These are phyloP conservation scores for Dastarcus helophoroides DNA, from an alignment of 2,888 invertebrate species.

Conservation along the genomic window DNA sequence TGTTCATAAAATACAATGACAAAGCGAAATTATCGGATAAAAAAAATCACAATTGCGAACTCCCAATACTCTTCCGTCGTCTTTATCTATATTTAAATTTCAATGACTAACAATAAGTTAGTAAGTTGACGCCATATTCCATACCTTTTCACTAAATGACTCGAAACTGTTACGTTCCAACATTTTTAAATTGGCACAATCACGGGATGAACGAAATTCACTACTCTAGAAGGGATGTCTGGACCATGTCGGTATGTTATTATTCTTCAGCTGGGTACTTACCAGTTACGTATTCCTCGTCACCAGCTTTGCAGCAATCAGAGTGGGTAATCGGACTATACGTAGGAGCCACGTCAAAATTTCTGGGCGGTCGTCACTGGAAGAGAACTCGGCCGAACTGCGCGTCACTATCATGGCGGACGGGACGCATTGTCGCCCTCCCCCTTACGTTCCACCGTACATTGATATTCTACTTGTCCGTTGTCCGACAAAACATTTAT, in stretches of 20 bases:
- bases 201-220: slow-evolving; percentile 19
- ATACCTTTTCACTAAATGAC: slow-evolving; percentile 34
- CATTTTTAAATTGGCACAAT: slow-evolving; percentile 39
- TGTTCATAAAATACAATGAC: too few relatives aligned
- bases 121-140: slow-evolving; percentile 43
- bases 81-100: too few relatives aligned
- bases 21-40: too few relatives aligned
- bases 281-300: slow-evolving; percentile 93
- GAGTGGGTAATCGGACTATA: slow-evolving; percentile 87
- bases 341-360: slow-evolving; percentile 89
- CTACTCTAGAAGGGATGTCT: slow-evolving; percentile 29
- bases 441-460: slow-evolving; percentile 6
- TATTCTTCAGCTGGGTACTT: slow-evolving; percentile 61
- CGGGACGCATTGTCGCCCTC: slow-evolving; percentile 35
- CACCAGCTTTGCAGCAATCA: slow-evolving; percentile 87
- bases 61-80: too few relatives aligned
- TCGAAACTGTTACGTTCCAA: too few relatives aligned
- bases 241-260: slow-evolving; percentile 46
- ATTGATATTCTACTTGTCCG: slow-evolving; percentile 1
- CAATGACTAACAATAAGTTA: too few relatives aligned
- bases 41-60: too few relatives aligned
- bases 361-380: slow-evolving; percentile 76
- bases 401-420: slow-evolving; percentile 69
- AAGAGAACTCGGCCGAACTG: slow-evolving; percentile 61
- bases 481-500: background rate